Evolutionary conservation across 2,113 vertebrate genomes (phyloP), one percentile per base, ranked within the genome.

Genomic region (Pardalotus punctatus): DNA sequence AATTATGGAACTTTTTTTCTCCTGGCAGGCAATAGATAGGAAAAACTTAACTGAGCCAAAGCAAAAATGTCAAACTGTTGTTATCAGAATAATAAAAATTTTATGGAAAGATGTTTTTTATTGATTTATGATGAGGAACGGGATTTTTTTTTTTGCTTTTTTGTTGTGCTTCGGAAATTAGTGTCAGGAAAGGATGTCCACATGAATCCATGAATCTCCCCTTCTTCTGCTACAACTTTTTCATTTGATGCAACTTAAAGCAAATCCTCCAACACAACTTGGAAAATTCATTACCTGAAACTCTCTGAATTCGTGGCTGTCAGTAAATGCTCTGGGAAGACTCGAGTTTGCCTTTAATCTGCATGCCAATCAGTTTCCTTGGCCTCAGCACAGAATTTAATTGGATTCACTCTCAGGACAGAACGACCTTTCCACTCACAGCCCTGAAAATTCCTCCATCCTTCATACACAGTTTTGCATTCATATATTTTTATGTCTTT

Each of bases 11-110:
- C 27, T 21, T 85, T 67, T 91, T 86, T 79, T 20, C 36, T 87
- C 79, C 90, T 97, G 96, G 94, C 94, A 95, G 54, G 28, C 47
- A 91, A 54, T 8, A 57, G 62, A 80, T 90, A 95, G 96, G 95
- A 97, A 97, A 97, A 97, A 70, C 11, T 76, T 79, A 45, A 94
- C 81, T 50, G 61, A 93, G 88, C 95, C 96, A 97, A 90, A 67
- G 51, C 42, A 94, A 91, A 95, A 96, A 97, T 93, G 84, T 96
- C 92, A 90, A 94, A 71, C 47, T 78, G 67, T 86, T 96, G 90
- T 94, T 97, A 97, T 97, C 96, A 95, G 86, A 96, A 96, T 81
- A 95, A 90, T 82, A 95, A 90, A 95, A 96, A 84, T 88, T n/a
- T 86, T 86, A 91, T 93, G 92, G 93, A 91, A 96, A 93, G 7